phyloP scores from a whole-genome alignment of 2,113 vertebrate genomes.

The Proterorhinus semilunaris region DNA sequence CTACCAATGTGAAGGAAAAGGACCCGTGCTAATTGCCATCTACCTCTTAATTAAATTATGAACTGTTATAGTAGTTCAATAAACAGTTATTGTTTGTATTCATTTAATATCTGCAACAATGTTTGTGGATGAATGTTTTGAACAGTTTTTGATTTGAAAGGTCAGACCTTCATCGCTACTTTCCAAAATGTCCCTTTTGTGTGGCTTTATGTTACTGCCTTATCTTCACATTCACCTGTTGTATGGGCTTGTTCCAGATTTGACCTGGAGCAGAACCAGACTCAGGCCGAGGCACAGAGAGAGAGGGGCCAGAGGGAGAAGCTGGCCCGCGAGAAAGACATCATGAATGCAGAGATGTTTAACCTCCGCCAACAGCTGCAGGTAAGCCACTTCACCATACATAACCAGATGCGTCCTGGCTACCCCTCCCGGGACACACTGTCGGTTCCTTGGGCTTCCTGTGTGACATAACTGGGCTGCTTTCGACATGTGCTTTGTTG shows the following conservation, averaged over 20 bases:
- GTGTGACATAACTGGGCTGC: conserved; percentile 36
- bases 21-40: no score
- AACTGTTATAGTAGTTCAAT: no score
- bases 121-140: no score
- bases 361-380: conserved; percentile 91
- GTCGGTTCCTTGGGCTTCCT: conserved; percentile 29
- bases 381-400: conserved; percentile 68
- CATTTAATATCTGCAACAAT: no score
- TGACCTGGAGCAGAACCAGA: conserved; percentile 90
- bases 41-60: no score
- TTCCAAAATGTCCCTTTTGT: neutral
- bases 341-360: conserved; percentile 87
- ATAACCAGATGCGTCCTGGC: conserved; percentile 14
- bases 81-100: no score
- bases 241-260: conserved; percentile 76
- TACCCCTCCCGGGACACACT: conserved; percentile 20
- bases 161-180: neutral
- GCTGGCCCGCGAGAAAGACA: conserved; percentile 88
- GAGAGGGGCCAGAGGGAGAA: conserved; percentile 88
- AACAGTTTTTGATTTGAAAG: neutral
- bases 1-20: no score
- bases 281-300: conserved; percentile 86
- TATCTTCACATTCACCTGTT: conserved; percentile 8
- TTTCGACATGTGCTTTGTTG: conserved; percentile 26
- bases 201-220: neutral